Conservation (phyloP, 2,888 invertebrate genomes). For the Oxyteleia sp. region DNA sequence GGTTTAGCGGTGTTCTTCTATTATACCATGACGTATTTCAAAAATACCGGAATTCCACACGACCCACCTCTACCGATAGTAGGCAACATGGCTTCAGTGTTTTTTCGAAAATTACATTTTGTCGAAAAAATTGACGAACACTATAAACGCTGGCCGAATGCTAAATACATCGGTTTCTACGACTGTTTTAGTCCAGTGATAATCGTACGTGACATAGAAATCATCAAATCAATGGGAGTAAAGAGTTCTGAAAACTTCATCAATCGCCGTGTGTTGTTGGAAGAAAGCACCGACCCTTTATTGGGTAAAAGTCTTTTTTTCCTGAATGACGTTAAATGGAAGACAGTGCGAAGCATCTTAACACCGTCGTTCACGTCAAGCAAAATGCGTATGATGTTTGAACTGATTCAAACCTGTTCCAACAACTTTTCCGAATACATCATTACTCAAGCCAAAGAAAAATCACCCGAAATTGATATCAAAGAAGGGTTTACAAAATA, state of each 20-base stretch:
- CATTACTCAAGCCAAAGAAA: not conserved
- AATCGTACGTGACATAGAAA: slow-evolving; percentile 2
- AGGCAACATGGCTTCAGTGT: not conserved
- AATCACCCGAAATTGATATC: not conserved
- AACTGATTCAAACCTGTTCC: slow-evolving; percentile 85
- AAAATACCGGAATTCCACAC: slow-evolving; percentile 20
- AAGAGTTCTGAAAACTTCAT: slow-evolving; percentile 80
- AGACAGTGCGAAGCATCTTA: slow-evolving; percentile 88
- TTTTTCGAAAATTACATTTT: slow-evolving; percentile 11
- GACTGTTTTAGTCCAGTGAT: slow-evolving; percentile 75
- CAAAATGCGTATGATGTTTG: slow-evolving; percentile 89
- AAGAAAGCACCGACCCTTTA: slow-evolving; percentile 66
- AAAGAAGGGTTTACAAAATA: slow-evolving; percentile 13
- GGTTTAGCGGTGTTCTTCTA: slow-evolving; percentile 51
- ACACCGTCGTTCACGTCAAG: slow-evolving; percentile 89
- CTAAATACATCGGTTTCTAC: slow-evolving; percentile 76
- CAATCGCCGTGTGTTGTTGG: slow-evolving; percentile 75
- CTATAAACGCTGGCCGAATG: slow-evolving; percentile 53
- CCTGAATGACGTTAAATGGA: slow-evolving; percentile 87
- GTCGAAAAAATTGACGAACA: not conserved
- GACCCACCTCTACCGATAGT: slow-evolving; percentile 3
- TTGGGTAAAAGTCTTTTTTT: slow-evolving; percentile 73
- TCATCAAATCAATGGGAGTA: slow-evolving; percentile 47
- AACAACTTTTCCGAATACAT: slow-evolving; percentile 65
- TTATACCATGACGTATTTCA: slow-evolving; percentile 4